Evolutionary conservation across 2,888 invertebrate species (phyloP), one percentile per base, ranked within the genome.

Genomic region (Drosophila melanosoma): DNA sequence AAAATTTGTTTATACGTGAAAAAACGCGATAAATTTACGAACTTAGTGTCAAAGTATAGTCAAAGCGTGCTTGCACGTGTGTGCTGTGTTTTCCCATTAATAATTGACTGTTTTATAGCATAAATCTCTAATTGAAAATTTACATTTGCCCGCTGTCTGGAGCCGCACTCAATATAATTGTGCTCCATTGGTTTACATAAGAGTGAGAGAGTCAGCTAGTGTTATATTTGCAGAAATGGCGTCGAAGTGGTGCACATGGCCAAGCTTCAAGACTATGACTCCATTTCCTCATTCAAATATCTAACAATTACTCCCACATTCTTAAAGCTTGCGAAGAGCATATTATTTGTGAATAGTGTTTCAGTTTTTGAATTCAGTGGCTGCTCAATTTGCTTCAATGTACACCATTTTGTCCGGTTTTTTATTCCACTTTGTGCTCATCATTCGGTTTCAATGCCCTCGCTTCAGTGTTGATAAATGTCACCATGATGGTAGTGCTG

Each of bases 321-420:
- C 11, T 23, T 5, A 42, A 17, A 59, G 32, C n/a, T 35, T 33
- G 20, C 10, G 11, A 12, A 38, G 32, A 53, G 17, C 20, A 20
- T 42, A 52, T 40, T 56, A 52, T 36, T 29, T 57, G 71, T 77
- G 66, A 73, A 67, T 20, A 45, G 32, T 53, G 52, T n/a, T 48
- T 11, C 12, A 26, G 15, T 35, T 69, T 45, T 51, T 52, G 0
- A 48, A 60, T 58, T 58, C 45, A 38, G 65, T 76, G 65, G 20
- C 48, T 79, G 66, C 4, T 60, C 35, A 32, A 72, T 69, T 49
- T 53, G 58, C 53, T 38, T 54, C 49, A 66, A 65, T 69, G 76
- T 82, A 81, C 91, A 83, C 90, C 91, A 90, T 91, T 90, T 90
- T 91, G 88, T 91, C 83, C 89, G 90, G 82, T 81, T 78, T 89